Percentiles rank a stretch among this genome's conserved stretches.
Evolutionary conservation across 35 echinoderm and acorn worm genomes (phyloP).

Genomic region (Eucidaris tribuloides): DNA sequence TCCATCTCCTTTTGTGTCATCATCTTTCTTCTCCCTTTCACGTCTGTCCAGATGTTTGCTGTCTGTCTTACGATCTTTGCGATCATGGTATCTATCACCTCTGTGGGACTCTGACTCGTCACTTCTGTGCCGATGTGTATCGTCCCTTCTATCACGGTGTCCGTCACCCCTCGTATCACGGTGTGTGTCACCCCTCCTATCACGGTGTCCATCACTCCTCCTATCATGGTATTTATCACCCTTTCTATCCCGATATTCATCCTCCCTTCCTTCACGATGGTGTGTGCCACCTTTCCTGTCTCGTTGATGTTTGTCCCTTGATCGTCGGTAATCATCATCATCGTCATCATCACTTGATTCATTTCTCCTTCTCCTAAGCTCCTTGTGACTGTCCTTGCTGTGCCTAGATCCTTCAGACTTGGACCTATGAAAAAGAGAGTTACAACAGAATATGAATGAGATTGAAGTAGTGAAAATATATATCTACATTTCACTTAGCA

Average conservation of each 20-base stretch:
- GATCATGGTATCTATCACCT: no score
- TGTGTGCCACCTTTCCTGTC: not conserved
- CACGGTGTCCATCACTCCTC: constrained; percentile 12
- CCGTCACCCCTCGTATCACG: no score
- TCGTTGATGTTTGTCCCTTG: not conserved
- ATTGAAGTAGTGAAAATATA: no score
- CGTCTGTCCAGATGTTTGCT: no score
- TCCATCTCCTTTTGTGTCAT: not conserved
- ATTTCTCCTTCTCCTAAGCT: not conserved
- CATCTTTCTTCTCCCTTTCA: no score
- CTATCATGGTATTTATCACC: constrained; percentile 15
- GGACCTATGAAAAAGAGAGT: not conserved
- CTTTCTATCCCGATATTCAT: constrained; percentile 9
- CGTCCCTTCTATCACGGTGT: constrained; percentile 27
- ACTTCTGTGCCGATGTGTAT: not conserved
- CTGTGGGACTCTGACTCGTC: no score
- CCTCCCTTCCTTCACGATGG: constrained; percentile 11
- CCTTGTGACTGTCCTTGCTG: not conserved
- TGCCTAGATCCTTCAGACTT: not conserved
- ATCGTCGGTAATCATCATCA: not conserved
- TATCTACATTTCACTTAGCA: no score
- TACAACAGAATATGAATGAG: no score
- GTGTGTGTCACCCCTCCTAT: constrained; percentile 16
- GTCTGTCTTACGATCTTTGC: no score
- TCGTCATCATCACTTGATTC: not conserved